Base-by-base conservation (phyloP, 1,140 invertebrate genomes). In the Drosophila sulfurigaster region DNA sequence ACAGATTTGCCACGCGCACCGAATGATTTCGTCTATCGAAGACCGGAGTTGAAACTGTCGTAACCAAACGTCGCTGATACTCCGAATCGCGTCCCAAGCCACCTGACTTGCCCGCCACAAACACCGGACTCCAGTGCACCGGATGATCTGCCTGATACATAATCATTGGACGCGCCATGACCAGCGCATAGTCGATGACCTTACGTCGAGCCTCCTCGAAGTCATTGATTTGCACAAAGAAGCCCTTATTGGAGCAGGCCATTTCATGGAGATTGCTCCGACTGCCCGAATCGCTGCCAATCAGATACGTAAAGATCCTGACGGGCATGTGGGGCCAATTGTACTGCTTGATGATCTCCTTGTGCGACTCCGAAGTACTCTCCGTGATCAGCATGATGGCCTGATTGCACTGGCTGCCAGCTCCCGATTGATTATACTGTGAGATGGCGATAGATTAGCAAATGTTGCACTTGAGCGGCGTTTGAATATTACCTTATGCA, bases 321-420 rank as follows among this genome's bases (percentile, higher is more conserved):
- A 99, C 97, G 51, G 98, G 96, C 94, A 96, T 96, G 82, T 97
- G 96, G 0, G 97, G 96, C 94, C 95, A 97, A 93, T 99, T 99
- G 93, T 98, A 98, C 52, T 95, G 94, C 74, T 96, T 95, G 82
- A 98, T 97, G 15, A 91, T 87, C 5, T 93, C 92, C 72, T 90
- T 91, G 65, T 93, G 90, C 1, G 93, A 94, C 65, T 95, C 95
- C 0, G 97, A 96, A n/a, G 98, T 96, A 30, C 97, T 98, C 87
- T 99, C 97, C 3, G 97, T 97, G 35, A 99, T 96, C 52, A 99
- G 92, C 96, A 99, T 99, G 46, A 99, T 99, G 1, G 98, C 98
- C 93, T 99, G 98, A 93, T 99, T 99, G 91, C 99, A 99, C 82
- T 98, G 96, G 71, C 96, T 96, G 5, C 97, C 97, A 78, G 95